phyloP scores from a whole-genome alignment of 64 coral and sea anemone genomes.

The Actinia equina region DNA sequence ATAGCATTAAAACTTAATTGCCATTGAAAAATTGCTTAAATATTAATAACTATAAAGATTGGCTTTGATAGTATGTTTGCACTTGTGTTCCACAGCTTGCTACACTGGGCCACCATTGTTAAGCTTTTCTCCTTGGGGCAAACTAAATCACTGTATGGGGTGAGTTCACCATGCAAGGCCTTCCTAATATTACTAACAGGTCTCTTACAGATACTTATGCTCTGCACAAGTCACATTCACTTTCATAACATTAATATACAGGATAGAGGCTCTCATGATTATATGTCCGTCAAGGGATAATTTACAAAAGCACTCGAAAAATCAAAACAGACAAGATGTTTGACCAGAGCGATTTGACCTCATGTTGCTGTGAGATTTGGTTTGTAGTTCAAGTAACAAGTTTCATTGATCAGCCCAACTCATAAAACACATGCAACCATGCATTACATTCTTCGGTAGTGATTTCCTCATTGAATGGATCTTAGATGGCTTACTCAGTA shows the following conservation, averaged over 20 bases:
- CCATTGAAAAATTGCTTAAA: too few relatives aligned
- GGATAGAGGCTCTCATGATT: neutral
- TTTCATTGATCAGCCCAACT: neutral
- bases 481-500: neutral
- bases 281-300: neutral
- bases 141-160: neutral
- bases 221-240: neutral
- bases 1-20: neutral
- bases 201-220: neutral
- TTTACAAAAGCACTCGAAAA: slow-evolving; percentile 13
- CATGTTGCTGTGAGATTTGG: slow-evolving; percentile 3
- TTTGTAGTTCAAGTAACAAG: neutral
- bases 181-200: neutral
- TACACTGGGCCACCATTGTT: neutral
- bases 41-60: too few relatives aligned
- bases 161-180: neutral
- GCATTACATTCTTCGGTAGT: neutral
- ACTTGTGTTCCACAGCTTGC: too few relatives aligned
- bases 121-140: neutral
- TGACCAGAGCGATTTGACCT: neutral
- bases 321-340: neutral
- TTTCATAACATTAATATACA: neutral
- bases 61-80: too few relatives aligned
- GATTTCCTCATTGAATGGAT: neutral
- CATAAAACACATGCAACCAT: neutral